Evolutionary conservation across 1,140 invertebrate genomes (phyloP).

Genomic region (Eriocheir sinensis): DNA sequence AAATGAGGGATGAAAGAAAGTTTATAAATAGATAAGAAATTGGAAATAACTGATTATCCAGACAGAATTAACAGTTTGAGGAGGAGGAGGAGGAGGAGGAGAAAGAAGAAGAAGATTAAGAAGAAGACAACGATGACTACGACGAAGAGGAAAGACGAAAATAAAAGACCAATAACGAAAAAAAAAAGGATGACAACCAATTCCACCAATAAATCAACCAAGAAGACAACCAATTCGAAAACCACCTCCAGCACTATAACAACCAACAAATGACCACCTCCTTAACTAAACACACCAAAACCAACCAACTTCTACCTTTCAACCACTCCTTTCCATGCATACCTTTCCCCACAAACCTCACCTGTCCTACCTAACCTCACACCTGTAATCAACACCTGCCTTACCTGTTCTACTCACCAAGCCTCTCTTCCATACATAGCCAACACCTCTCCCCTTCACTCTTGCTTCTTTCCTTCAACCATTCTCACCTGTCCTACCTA

Average conservation of each 20-base stretch:
- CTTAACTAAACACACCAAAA: neutral
- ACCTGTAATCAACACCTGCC: too few species aligned
- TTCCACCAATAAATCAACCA: too few species aligned
- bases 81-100: neutral
- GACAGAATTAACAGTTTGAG: neutral
- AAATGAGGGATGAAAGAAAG: neutral
- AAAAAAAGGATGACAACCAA: neutral
- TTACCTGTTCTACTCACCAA: too few species aligned
- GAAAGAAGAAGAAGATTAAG: neutral
- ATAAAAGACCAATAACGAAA: neutral
- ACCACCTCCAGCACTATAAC: too few species aligned
- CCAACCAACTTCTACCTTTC: neutral
- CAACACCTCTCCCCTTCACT: neutral
- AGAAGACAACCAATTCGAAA: neutral
- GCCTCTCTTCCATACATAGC: too few species aligned
- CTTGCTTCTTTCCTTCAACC: neutral
- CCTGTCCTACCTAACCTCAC: too few species aligned
- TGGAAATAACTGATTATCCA: neutral
- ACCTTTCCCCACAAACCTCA: too few species aligned
- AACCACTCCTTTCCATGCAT: too few species aligned
- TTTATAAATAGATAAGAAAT: slow-evolving; percentile 30
- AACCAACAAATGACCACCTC: too few species aligned
- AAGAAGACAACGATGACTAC: neutral
- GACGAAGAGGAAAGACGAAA: neutral
- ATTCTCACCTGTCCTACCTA: neutral